A percentile compares a stretch with the other conserved stretches of the same genome.
These are phyloP conservation scores for Arctopsyche grandis DNA, from an alignment of 1,140 invertebrate species.

Conservation along the genomic window DNA sequence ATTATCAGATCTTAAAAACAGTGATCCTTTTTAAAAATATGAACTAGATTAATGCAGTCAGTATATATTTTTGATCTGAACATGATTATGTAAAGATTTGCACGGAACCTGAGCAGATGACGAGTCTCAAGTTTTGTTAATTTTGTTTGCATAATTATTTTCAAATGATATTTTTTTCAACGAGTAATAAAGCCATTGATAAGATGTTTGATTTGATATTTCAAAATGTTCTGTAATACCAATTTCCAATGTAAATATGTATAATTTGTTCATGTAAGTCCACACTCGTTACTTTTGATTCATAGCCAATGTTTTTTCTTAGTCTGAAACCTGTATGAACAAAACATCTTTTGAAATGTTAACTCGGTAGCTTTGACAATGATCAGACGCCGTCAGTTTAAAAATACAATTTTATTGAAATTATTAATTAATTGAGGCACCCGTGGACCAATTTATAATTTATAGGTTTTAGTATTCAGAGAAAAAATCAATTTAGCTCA, in stretches of 20 bases:
- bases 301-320: slow-evolving; percentile 49
- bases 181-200: no score
- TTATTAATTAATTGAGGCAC: neutral
- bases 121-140: slow-evolving; percentile 10
- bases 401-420: no score
- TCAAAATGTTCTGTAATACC: no score
- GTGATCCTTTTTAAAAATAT: neutral
- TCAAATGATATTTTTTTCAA: neutral
- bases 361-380: neutral
- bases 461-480: slow-evolving; percentile 53
- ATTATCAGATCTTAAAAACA: slow-evolving; percentile 24
- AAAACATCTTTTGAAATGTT: neutral
- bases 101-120: no score
- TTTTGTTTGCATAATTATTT: slow-evolving; percentile 16
- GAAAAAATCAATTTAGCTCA: slow-evolving; percentile 54
- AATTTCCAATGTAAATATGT: neutral
- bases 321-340: slow-evolving; percentile 49
- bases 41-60: neutral
- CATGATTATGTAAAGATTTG: neutral
- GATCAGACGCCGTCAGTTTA: neutral
- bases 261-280: neutral
- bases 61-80: neutral
- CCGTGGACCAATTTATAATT: slow-evolving; percentile 25
- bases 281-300: slow-evolving; percentile 17
- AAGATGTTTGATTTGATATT: no score